Evolutionary conservation across 2,113 vertebrate genomes (phyloP).

Genomic region (Tretioscincus oriximinensis): DNA sequence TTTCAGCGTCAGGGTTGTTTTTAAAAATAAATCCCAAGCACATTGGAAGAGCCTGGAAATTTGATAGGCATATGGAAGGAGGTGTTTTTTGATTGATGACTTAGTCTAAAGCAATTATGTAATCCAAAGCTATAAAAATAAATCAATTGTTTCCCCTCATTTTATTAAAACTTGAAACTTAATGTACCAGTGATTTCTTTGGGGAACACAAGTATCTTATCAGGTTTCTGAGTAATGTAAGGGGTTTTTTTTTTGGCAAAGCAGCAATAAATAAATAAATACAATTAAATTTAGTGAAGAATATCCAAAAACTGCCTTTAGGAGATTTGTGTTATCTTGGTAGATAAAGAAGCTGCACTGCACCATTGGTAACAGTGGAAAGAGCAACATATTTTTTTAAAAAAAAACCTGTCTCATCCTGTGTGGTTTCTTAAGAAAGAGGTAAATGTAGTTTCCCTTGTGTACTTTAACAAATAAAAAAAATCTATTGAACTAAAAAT

Average conservation of each 20-base stretch:
- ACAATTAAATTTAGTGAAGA: conserved; percentile 30
- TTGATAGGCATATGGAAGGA: conserved; percentile 17
- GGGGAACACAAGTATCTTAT: conserved; percentile 26
- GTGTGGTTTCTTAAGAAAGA: conserved; percentile 26
- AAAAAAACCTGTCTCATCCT: background rate
- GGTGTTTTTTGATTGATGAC: background rate
- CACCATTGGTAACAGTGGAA: conserved; percentile 23
- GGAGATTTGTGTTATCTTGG: conserved; percentile 25
- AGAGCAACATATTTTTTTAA: conserved; percentile 21
- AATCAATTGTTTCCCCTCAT: conserved; percentile 14
- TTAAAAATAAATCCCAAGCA: conserved; percentile 4
- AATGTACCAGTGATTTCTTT: conserved; percentile 12
- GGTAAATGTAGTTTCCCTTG: conserved; percentile 16
- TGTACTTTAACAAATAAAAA: conserved; percentile 40
- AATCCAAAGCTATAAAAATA: conserved; percentile 36
- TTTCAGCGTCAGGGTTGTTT: background rate
- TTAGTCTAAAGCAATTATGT: conserved; percentile 36
- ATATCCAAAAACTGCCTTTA: conserved; percentile 10
- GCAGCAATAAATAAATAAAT: conserved; percentile 23
- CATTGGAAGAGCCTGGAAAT: conserved; percentile 35
- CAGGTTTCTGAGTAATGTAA: conserved; percentile 19
- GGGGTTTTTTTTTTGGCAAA: conserved; percentile 26
- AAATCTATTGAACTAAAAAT: background rate
- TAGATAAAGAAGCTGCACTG: conserved; percentile 16
- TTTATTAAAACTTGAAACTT: conserved; percentile 37